Evolutionary conservation across 2,888 invertebrate species (phyloP).

Genomic region (Phaedon cochleariae): DNA sequence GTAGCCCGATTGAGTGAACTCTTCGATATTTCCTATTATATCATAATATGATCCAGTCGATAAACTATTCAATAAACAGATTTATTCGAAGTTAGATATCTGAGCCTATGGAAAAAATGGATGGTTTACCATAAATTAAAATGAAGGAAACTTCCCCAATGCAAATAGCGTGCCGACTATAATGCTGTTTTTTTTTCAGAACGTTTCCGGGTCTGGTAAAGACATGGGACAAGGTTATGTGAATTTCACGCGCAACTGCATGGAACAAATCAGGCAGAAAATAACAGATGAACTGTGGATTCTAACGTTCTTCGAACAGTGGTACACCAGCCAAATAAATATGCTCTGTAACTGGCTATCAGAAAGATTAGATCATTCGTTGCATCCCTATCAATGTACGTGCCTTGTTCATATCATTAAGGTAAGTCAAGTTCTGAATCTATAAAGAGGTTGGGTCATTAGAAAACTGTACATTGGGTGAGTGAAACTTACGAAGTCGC

Average conservation of each 20-base stretch:
- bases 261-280: slow-evolving; percentile 98
- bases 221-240: slow-evolving; percentile 98
- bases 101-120: too few relatives aligned
- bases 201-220: slow-evolving; percentile 93
- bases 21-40: too few relatives aligned
- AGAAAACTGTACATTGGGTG: not conserved
- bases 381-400: slow-evolving; percentile 97
- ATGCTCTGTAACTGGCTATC: slow-evolving; percentile 94
- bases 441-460: not conserved
- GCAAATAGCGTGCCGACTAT: too few relatives aligned
- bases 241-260: slow-evolving; percentile 95
- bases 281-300: slow-evolving; percentile 89
- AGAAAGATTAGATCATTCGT: slow-evolving; percentile 89
- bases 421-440: slow-evolving; percentile 66
- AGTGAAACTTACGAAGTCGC: too few relatives aligned
- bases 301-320: slow-evolving; percentile 78
- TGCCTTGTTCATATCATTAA: slow-evolving; percentile 95
- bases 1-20: too few relatives aligned
- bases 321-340: slow-evolving; percentile 91
- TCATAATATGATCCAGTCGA: too few relatives aligned
- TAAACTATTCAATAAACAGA: too few relatives aligned
- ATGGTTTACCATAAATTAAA: too few relatives aligned
- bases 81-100: too few relatives aligned
- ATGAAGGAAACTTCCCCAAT: too few relatives aligned
- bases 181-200: slow-evolving; percentile 65